Conservation (phyloP, 2,888 invertebrate species). For the Pseudoips prasinana region DNA sequence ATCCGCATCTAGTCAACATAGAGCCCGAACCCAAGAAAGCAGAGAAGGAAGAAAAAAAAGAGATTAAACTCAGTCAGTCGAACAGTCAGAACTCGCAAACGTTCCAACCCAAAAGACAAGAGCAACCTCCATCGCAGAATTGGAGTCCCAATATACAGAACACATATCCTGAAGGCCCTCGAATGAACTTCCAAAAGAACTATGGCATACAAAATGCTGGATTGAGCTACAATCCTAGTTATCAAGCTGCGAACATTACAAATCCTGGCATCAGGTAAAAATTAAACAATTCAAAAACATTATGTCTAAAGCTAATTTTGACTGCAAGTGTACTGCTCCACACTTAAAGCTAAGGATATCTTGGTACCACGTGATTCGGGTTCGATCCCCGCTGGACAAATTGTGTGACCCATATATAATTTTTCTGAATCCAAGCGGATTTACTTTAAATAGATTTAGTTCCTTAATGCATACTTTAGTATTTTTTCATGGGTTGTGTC, state of each 20-base stretch:
- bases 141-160: slow-evolving; percentile 40
- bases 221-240: slow-evolving; percentile 55
- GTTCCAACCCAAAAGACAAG: slow-evolving; percentile 48
- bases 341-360: too few species aligned
- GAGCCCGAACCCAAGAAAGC: slow-evolving; percentile 61
- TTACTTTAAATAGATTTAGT: too few species aligned
- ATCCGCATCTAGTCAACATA: slow-evolving; percentile 72
- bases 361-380: too few species aligned
- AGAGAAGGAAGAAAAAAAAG: slow-evolving; percentile 65
- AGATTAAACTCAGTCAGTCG: slow-evolving; percentile 46
- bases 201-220: slow-evolving; percentile 60
- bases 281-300: too few species aligned
- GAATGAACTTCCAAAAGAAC: slow-evolving; percentile 59
- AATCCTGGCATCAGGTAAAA: slow-evolving; percentile 50
- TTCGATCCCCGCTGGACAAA: too few species aligned
- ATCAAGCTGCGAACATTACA: slow-evolving; percentile 37
- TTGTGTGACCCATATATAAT: too few species aligned
- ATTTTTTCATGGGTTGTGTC: too few species aligned
- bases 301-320: too few species aligned
- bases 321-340: too few species aligned
- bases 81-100: slow-evolving; percentile 42
- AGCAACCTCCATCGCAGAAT: slow-evolving; percentile 36
- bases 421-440: too few species aligned
- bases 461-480: too few species aligned
- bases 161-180: slow-evolving; percentile 41